These are phyloP conservation scores for Plestiodon gilberti DNA, from an alignment of 2,113 vertebrate genomes.

Conservation along the genomic window DNA sequence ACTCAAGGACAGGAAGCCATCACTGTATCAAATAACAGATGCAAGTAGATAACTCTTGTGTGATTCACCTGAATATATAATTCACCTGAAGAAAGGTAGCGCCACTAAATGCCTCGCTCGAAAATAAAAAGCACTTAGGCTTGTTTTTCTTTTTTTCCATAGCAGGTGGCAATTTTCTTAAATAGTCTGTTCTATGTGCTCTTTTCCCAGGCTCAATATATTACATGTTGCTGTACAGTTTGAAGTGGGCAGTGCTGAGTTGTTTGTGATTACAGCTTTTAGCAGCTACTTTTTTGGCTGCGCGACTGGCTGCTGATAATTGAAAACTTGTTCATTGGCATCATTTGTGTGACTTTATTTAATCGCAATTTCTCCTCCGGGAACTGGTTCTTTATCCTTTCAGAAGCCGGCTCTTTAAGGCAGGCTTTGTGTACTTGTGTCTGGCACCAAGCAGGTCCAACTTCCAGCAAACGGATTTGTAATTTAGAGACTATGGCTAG, in stretches of 20 bases:
- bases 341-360: constrained; percentile 59
- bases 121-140: constrained; percentile 64
- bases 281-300: constrained; percentile 59
- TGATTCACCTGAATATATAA: constrained; percentile 63
- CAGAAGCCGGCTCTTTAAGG: constrained; percentile 39
- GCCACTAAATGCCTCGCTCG: constrained; percentile 55
- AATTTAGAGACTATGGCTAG: constrained; percentile 20
- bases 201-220: constrained; percentile 58
- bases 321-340: constrained; percentile 68
- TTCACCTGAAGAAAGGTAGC: constrained; percentile 65
- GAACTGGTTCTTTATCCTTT: constrained; percentile 54
- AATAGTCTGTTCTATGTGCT: constrained; percentile 63
- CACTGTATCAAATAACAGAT: constrained; percentile 56
- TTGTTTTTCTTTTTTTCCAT: constrained; percentile 54
- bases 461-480: constrained; percentile 29
- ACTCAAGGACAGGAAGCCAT: constrained; percentile 58
- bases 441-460: constrained; percentile 6
- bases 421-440: constrained; percentile 29
- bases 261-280: constrained; percentile 70
- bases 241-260: constrained; percentile 50
- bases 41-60: constrained; percentile 46
- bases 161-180: constrained; percentile 74
- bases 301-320: constrained; percentile 58
- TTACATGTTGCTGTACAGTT: constrained; percentile 51
- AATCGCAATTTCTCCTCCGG: constrained; percentile 54